A percentile compares a stretch with the other conserved stretches of the same genome.
Conservation (phyloP, 2,888 invertebrate genomes). For the Cabera pusaria region DNA sequence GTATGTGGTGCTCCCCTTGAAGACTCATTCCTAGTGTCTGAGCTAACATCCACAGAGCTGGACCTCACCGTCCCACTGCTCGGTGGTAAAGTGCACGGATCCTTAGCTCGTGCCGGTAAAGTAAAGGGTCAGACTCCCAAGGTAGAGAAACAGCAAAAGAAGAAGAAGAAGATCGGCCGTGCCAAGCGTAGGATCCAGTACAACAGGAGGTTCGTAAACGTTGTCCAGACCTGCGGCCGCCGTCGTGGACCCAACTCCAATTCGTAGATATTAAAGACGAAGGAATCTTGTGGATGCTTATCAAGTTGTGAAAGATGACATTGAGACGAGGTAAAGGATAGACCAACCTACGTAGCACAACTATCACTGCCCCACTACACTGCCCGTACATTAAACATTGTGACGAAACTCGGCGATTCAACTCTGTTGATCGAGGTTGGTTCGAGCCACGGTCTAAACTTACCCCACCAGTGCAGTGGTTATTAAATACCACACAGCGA, state of each 20-base stretch:
- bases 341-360: no score
- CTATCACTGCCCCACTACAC: no score
- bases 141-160: slow-evolving; percentile 99
- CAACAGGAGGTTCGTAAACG: slow-evolving; percentile 97
- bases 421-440: no score
- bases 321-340: no score
- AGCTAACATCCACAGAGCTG: slow-evolving; percentile 87
- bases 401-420: no score
- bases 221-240: slow-evolving; percentile 97
- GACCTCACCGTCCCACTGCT: slow-evolving; percentile 92
- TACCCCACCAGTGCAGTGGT: no score
- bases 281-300: no score
- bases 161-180: slow-evolving; percentile 99
- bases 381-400: no score
- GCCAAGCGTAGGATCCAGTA: slow-evolving; percentile 99
- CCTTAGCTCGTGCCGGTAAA: slow-evolving; percentile 99
- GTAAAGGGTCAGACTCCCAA: slow-evolving; percentile 99
- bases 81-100: slow-evolving; percentile 99
- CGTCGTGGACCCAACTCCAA: slow-evolving; percentile 98
- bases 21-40: slow-evolving; percentile 86
- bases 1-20: slow-evolving; percentile 89
- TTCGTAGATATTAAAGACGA: no score
- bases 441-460: no score
- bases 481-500: no score
- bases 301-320: no score